Percentiles rank a stretch among this genome's conserved stretches.
Conservation (phyloP, 2,113 vertebrate species). For the Python bivittatus region DNA sequence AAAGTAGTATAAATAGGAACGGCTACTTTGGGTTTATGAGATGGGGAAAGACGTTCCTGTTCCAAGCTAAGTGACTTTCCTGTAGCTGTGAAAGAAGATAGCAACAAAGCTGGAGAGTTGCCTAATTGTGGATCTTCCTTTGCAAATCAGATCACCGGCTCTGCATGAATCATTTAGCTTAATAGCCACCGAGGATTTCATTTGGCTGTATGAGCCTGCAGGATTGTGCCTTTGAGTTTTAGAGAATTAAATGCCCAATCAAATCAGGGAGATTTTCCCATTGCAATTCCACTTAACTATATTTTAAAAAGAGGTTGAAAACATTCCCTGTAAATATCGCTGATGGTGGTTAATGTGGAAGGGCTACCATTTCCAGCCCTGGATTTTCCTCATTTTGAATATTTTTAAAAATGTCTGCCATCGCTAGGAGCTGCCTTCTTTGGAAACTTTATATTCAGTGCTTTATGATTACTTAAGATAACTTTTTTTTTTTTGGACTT, state of each 20-base stretch:
- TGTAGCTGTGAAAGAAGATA: constrained; percentile 23
- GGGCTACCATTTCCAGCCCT: neutral
- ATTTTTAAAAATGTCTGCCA: neutral
- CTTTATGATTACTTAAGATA: neutral
- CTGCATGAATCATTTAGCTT: constrained; percentile 54
- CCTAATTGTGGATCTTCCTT: constrained; percentile 45
- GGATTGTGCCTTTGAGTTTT: constrained; percentile 42
- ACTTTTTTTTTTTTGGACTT: neutral
- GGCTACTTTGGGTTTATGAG: neutral
- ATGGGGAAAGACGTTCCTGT: constrained; percentile 1
- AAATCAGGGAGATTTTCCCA: constrained; percentile 25
- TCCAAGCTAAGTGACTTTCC: constrained; percentile 22
- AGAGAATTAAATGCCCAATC: constrained; percentile 48
- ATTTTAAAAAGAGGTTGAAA: constrained; percentile 13
- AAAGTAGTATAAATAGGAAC: constrained; percentile 24
- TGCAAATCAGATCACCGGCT: constrained; percentile 52
- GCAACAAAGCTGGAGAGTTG: constrained; percentile 25
- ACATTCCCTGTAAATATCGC: constrained; percentile 9
- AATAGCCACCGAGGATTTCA: constrained; percentile 43
- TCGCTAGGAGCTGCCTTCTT: neutral
- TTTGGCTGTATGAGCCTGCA: constrained; percentile 30
- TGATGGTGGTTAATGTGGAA: constrained; percentile 27
- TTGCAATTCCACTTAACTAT: constrained; percentile 34
- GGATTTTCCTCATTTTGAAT: neutral
- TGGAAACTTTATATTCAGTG: neutral